A percentile compares a stretch with the other conserved stretches of the same genome.
Evolutionary conservation across 2,888 invertebrate species (phyloP).

Genomic region (Ceramica pisi): DNA sequence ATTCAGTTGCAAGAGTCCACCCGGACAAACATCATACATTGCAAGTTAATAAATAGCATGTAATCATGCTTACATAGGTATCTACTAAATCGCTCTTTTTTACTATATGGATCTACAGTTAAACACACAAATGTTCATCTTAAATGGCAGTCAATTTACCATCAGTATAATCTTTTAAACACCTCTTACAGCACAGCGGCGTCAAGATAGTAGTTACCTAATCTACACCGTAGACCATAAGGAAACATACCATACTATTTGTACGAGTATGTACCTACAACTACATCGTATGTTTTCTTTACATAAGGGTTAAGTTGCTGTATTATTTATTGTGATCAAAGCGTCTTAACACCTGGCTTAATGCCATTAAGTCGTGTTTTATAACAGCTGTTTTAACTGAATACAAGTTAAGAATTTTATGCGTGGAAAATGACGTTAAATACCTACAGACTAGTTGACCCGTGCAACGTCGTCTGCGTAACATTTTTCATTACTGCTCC

Average conservation of each 20-base stretch:
- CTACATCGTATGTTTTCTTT: neutral
- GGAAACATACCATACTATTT: slow-evolving; percentile 19
- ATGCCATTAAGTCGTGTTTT: neutral
- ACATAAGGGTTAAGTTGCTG: slow-evolving; percentile 16
- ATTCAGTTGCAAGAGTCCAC: too few species aligned
- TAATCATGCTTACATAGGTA: neutral
- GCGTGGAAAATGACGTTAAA: neutral
- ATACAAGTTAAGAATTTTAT: neutral
- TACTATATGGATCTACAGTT: neutral
- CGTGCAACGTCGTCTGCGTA: too few species aligned
- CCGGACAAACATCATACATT: too few species aligned
- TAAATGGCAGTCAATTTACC: slow-evolving; percentile 1
- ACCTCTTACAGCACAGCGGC: slow-evolving; percentile 10
- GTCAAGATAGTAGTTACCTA: neutral
- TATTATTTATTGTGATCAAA: slow-evolving; percentile 52
- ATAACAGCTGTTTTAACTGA: neutral
- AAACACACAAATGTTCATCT: neutral
- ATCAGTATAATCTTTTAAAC: slow-evolving; percentile 7
- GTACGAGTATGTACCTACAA: slow-evolving; percentile 1
- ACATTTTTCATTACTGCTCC: too few species aligned
- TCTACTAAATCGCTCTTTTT: too few species aligned
- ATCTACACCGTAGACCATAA: slow-evolving; percentile 7
- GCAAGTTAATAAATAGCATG: too few species aligned
- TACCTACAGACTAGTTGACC: too few species aligned
- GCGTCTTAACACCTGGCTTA: neutral